Evolutionary conservation across 2,797 vertebrate species (phyloP).

Genomic region (Tragopan temminckii): DNA sequence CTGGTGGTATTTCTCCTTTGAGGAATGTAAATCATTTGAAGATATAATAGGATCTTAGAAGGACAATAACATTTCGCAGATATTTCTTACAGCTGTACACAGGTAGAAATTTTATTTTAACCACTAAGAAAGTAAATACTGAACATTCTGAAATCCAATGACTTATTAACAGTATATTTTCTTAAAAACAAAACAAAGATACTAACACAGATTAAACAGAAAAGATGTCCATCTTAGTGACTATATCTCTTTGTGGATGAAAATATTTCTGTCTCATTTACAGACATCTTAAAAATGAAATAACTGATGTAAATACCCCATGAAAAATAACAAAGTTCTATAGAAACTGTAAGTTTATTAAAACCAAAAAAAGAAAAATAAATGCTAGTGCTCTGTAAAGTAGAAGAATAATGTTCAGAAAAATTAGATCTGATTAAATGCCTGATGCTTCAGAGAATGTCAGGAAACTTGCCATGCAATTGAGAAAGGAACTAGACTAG

Average conservation of each 20-base stretch:
- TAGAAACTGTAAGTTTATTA: neutral
- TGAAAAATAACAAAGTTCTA: neutral
- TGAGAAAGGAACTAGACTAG: neutral
- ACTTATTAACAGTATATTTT: neutral
- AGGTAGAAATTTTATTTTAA: neutral
- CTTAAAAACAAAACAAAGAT: neutral
- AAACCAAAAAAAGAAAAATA: neutral
- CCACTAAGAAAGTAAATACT: neutral
- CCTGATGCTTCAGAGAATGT: neutral
- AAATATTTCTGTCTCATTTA: neutral
- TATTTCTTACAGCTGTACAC: neutral
- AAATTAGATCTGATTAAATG: neutral
- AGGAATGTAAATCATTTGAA: neutral
- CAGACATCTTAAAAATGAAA: neutral
- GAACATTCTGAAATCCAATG: neutral
- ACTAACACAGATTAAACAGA: neutral
- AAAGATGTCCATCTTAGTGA: neutral
- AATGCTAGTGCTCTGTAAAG: neutral
- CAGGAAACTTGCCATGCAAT: neutral
- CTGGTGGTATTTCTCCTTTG: neutral
- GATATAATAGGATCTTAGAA: neutral
- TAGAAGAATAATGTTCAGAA: neutral
- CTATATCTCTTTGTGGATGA: neutral
- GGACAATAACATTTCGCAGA: neutral
- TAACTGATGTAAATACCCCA: neutral